These are phyloP conservation scores for Goniozus legneri DNA, from an alignment of 1,140 invertebrate genomes.

Conservation along the genomic window DNA sequence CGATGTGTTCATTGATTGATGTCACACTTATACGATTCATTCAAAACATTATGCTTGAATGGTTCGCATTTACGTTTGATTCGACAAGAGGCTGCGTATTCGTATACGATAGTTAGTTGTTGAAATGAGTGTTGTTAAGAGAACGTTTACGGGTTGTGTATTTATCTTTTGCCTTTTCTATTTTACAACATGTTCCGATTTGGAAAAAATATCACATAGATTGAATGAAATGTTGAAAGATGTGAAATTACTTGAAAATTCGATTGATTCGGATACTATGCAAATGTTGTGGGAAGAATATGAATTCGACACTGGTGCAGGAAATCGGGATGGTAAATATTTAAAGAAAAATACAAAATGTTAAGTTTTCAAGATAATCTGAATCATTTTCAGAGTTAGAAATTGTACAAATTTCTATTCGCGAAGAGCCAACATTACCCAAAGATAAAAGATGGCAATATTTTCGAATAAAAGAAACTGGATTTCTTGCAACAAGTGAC, in stretches of 20 bases:
- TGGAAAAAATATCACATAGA: constrained; percentile 2
- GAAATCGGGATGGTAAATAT: constrained; percentile 35
- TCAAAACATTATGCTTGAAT: too few relatives aligned
- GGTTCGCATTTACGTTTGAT: too few relatives aligned
- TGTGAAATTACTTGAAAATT: neutral
- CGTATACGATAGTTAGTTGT: too few relatives aligned
- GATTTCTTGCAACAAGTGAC: constrained; percentile 6
- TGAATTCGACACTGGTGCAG: constrained; percentile 25
- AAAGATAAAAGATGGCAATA: constrained; percentile 19
- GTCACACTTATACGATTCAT: too few relatives aligned
- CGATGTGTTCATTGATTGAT: too few relatives aligned
- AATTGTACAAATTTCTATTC: constrained; percentile 23
- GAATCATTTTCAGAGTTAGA: constrained; percentile 24
- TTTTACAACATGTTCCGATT: neutral
- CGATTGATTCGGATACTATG: constrained; percentile 1
- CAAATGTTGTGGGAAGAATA: constrained; percentile 35
- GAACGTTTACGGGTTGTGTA: too few relatives aligned
- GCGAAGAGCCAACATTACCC: constrained; percentile 1
- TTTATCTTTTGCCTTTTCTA: too few relatives aligned
- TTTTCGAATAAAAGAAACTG: constrained; percentile 8
- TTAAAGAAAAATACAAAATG: neutral
- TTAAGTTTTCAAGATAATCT: neutral
- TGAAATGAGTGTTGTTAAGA: too few relatives aligned
- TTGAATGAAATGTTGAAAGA: neutral
- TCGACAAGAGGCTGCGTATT: too few relatives aligned